phyloP scores from a whole-genome alignment of 2,113 vertebrate genomes.

The Dipodomys ordii region DNA sequence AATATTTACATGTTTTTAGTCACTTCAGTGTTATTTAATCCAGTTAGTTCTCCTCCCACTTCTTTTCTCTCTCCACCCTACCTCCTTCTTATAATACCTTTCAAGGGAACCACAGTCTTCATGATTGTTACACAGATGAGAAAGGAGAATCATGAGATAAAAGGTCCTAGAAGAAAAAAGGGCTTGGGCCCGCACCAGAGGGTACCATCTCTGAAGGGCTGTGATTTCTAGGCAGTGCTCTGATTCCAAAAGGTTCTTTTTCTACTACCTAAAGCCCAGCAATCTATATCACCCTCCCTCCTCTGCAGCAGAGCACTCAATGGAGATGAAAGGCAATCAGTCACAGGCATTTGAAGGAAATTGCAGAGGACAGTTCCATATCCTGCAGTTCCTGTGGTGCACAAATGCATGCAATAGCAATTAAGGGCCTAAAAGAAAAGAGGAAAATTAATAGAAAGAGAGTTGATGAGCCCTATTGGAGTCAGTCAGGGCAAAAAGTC shows the following conservation, averaged over 20 bases:
- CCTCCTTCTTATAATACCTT: not conserved
- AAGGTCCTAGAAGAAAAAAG: not conserved
- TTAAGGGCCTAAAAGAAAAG: conserved; percentile 39
- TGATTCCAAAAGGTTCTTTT: conserved; percentile 33
- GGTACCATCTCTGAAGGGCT: not conserved
- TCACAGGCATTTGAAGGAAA: conserved; percentile 67
- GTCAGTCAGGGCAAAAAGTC: conserved; percentile 37
- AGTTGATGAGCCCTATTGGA: conserved; percentile 38
- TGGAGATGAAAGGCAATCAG: conserved; percentile 67
- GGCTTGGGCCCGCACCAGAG: not conserved
- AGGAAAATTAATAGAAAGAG: conserved; percentile 56
- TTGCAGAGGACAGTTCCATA: conserved; percentile 56
- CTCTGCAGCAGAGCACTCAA: conserved; percentile 24
- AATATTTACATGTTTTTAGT: conserved; percentile 12
- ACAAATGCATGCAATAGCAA: conserved; percentile 51
- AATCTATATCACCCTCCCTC: not conserved
- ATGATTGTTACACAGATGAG: not conserved
- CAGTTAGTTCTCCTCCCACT: not conserved
- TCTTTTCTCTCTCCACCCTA: not conserved
- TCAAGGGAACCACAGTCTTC: not conserved
- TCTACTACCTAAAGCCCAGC: not conserved
- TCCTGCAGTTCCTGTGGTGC: not conserved
- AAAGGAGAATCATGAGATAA: not conserved
- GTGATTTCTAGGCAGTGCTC: not conserved
- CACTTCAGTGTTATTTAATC: not conserved